phyloP scores from a whole-genome alignment of 2,888 invertebrate genomes.

The Cerastis leucographa region DNA sequence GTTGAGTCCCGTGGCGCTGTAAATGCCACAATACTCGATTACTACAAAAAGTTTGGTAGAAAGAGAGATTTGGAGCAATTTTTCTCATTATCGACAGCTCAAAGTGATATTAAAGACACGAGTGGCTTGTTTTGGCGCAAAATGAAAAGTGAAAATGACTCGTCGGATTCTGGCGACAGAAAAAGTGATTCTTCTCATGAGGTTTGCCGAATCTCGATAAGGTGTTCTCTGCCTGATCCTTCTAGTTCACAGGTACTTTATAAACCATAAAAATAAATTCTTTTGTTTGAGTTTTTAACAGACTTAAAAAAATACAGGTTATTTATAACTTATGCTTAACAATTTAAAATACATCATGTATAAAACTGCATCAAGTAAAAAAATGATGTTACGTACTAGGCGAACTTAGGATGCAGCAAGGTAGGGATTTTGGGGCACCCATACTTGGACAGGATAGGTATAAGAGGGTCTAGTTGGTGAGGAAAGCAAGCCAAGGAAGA shows the following conservation, averaged over 20 bases:
- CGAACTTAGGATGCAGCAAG: not conserved
- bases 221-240: conserved; percentile 81
- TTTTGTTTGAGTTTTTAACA: too few relatives aligned
- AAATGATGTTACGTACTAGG: not conserved
- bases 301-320: too few relatives aligned
- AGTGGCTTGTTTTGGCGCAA: conserved; percentile 85
- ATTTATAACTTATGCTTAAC: not conserved
- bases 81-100: conserved; percentile 89
- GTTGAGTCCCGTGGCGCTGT: conserved; percentile 76
- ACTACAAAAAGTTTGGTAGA: conserved; percentile 93
- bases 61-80: conserved; percentile 93
- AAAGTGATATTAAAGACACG: conserved; percentile 84
- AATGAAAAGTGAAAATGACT: conserved; percentile 85
- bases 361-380: not conserved
- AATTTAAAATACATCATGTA: not conserved
- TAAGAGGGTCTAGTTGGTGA: not conserved
- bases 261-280: not conserved
- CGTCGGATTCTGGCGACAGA: conserved; percentile 84
- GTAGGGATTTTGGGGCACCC: not conserved
- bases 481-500: not conserved
- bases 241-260: conserved; percentile 78
- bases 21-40: conserved; percentile 90
- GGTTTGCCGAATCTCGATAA: conserved; percentile 86
- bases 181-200: conserved; percentile 84
- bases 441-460: not conserved